Percentiles rank a stretch among this genome's conserved stretches.
Conservation (phyloP, 2,113 vertebrate species). For the Ictalurus furcatus region DNA sequence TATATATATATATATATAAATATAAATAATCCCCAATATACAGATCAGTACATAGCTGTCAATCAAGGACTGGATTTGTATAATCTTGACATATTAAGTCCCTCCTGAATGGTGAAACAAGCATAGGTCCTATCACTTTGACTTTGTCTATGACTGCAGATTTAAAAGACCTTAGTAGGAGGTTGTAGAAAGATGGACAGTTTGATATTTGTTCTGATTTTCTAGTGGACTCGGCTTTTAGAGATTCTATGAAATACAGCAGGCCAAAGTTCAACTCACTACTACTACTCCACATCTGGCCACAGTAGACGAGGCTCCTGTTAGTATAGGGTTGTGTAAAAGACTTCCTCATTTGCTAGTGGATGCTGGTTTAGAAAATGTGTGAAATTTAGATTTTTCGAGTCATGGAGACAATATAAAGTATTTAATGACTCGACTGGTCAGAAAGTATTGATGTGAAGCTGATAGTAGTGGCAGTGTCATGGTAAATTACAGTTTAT, state of each 20-base stretch:
- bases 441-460: neutral
- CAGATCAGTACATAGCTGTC: neutral
- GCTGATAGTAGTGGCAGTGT: too few relatives aligned
- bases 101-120: neutral
- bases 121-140: neutral
- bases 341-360: neutral
- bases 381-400: too few relatives aligned
- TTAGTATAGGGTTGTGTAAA: neutral
- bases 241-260: too few relatives aligned
- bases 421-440: neutral
- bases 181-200: neutral
- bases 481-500: too few relatives aligned
- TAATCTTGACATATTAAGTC: neutral
- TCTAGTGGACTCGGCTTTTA: neutral
- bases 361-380: neutral
- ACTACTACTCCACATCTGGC: neutral
- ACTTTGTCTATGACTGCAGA: neutral
- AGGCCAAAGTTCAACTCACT: neutral
- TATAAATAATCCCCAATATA: neutral
- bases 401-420: neutral
- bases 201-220: neutral
- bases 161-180: too few relatives aligned
- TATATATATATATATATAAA: too few relatives aligned
- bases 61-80: neutral
- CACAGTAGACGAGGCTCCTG: neutral